Evolutionary conservation across 2,797 vertebrate genomes (phyloP), one percentile per base, ranked within the genome.

Genomic region (Coendou prehensilis): DNA sequence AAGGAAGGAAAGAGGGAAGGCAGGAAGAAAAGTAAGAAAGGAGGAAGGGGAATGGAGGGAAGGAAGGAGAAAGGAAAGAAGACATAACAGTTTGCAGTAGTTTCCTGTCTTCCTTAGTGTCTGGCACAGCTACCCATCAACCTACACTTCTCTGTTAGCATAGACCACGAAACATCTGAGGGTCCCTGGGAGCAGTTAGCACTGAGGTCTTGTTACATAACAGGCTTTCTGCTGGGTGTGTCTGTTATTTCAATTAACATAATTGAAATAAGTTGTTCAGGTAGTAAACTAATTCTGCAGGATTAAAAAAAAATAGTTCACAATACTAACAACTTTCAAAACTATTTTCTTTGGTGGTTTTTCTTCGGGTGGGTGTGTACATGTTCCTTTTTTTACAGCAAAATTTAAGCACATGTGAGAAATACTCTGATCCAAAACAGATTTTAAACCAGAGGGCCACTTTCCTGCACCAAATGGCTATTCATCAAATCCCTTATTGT

Each of bases 381-480:
- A 64, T 71, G 41, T 84, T 94, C 37, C 41, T 0, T 81, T 76
- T 83, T 95, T 96, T 71, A 54, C 41, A 94, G 79, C 11, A 93
- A 83, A 93, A 86, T 93, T 50, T 96, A 92, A 94, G 93, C 92
- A 93, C 17, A 57, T 80, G 56, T 95, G 89, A 93, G 41, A 92
- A 93, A 92, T 95, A 90, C 64, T 94, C 59, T 90, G 47, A 96
- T 76, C 95, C 9, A 26, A 91, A 93, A 52, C 82, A 94, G 64
- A 88, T 95, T 97, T 95, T 79, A 52, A 95, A 67, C 22, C 11
- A 80, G 63, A 47, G 28, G 45, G 18, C 15, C 30, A 63, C 73
- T 90, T 92, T 45, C 56, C 30, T 75, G 37, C 7, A 75, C 11
- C 41, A 76, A 61, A 26, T 82, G 89, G n/a, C 75, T 93, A 13